Percentiles rank a stretch among this genome's conserved stretches.
These are phyloP conservation scores for Rhynchonema sp. DNA, from an alignment of 2,888 invertebrate genomes.

Conservation along the genomic window DNA sequence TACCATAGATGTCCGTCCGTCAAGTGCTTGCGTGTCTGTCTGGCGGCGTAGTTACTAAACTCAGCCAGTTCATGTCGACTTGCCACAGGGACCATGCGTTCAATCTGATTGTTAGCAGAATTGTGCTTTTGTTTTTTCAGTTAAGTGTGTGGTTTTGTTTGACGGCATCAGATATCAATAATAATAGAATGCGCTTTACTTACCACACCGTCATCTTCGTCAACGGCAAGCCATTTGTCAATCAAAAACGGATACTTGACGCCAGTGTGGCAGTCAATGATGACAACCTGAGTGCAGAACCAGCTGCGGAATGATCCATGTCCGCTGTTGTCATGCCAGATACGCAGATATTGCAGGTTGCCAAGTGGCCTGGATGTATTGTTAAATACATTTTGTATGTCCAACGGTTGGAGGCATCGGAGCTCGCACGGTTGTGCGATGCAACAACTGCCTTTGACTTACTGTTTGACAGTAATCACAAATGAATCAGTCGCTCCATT, in stretches of 20 bases:
- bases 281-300: constrained; percentile 25
- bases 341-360: constrained; percentile 30
- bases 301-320: constrained; percentile 32
- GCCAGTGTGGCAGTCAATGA: background rate
- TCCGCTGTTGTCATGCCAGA: constrained; percentile 38
- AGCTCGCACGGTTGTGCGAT: too few relatives aligned
- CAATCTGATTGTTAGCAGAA: too few relatives aligned
- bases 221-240: constrained; percentile 4
- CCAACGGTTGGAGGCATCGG: background rate
- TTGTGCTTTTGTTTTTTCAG: too few relatives aligned
- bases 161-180: background rate
- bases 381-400: background rate
- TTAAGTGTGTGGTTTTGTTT: too few relatives aligned
- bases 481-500: constrained; percentile 24
- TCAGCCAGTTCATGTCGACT: constrained; percentile 32
- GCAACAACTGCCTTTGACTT: background rate
- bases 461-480: constrained; percentile 18
- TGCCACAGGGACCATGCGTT: constrained; percentile 34
- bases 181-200: background rate
- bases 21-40: constrained; percentile 30
- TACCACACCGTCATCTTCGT: constrained; percentile 3
- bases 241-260: constrained; percentile 1
- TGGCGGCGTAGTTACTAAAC: constrained; percentile 33
- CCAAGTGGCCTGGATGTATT: constrained; percentile 31
- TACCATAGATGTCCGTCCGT: constrained; percentile 37